A percentile compares a stretch with the other conserved stretches of the same genome.
Evolutionary conservation across 2,888 invertebrate genomes (phyloP).

Genomic region (Biston betularia): DNA sequence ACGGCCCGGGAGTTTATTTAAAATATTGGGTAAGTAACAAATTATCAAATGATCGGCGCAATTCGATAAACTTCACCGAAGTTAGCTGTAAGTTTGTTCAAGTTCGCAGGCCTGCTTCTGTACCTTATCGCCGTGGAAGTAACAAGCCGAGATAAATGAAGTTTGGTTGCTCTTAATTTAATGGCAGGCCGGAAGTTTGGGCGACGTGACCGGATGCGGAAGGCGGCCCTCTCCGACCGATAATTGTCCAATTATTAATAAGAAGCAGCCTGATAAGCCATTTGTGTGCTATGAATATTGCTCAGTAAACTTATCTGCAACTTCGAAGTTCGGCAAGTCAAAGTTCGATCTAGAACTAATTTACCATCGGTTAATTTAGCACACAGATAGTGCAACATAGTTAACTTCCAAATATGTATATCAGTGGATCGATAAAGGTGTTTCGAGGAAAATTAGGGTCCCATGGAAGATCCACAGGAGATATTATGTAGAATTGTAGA

Average conservation of each 20-base stretch:
- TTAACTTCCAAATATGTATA: neutral
- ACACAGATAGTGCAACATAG: conserved; percentile 12
- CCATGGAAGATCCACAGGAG: too few relatives aligned
- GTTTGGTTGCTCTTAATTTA: conserved; percentile 84
- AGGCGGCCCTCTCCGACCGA: conserved; percentile 60
- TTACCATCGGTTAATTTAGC: conserved; percentile 13
- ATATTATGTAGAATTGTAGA: too few relatives aligned
- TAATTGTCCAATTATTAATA: conserved; percentile 70
- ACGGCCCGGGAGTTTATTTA: conserved; percentile 74
- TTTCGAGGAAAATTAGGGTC: neutral
- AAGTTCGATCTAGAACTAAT: conserved; percentile 27
- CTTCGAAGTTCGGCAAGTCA: conserved; percentile 36
- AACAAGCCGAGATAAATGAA: conserved; percentile 84
- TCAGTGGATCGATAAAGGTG: neutral
- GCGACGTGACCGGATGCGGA: conserved; percentile 73
- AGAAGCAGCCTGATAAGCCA: conserved; percentile 48
- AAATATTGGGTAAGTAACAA: conserved; percentile 81
- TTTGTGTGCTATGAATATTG: conserved; percentile 38
- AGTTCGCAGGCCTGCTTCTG: conserved; percentile 76
- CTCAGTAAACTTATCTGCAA: conserved; percentile 35
- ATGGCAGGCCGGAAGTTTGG: conserved; percentile 78
- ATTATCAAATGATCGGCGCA: conserved; percentile 81
- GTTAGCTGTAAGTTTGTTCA: conserved; percentile 70
- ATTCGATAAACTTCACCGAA: conserved; percentile 78
- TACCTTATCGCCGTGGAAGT: conserved; percentile 81